These are phyloP conservation scores for Buceros bicornis DNA, from an alignment of 2,797 vertebrate genomes.

Conservation along the genomic window DNA sequence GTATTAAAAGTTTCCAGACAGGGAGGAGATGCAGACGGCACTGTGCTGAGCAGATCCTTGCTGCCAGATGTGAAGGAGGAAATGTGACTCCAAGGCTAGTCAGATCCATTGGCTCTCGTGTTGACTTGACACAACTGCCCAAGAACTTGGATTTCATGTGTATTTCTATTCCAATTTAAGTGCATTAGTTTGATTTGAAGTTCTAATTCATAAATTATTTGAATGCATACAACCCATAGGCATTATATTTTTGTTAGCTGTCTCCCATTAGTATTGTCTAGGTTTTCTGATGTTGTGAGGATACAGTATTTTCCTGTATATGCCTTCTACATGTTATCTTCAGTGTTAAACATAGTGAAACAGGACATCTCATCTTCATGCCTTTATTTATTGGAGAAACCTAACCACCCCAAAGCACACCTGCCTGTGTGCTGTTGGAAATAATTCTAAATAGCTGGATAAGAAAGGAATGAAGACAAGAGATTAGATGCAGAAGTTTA, in stretches of 20 bases:
- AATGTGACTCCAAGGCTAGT: not conserved
- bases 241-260: not conserved
- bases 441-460: not conserved
- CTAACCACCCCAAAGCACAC: not conserved
- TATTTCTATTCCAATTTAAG: not conserved
- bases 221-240: not conserved
- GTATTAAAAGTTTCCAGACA: not conserved
- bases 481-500: not conserved
- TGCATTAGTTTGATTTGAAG: not conserved
- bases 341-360: not conserved
- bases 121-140: not conserved
- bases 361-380: not conserved
- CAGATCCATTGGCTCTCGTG: not conserved
- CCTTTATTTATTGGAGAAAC: not conserved
- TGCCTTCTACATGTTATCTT: not conserved
- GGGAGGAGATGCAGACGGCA: not conserved
- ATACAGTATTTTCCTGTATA: fast-evolving
- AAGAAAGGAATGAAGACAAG: not conserved
- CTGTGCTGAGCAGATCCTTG: not conserved
- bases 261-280: not conserved
- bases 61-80: not conserved
- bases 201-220: not conserved
- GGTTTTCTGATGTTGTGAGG: not conserved
- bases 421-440: not conserved
- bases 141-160: not conserved